Evolutionary conservation across 2,888 invertebrate species (phyloP).

Genomic region (Eueremaeus valkanovi): DNA sequence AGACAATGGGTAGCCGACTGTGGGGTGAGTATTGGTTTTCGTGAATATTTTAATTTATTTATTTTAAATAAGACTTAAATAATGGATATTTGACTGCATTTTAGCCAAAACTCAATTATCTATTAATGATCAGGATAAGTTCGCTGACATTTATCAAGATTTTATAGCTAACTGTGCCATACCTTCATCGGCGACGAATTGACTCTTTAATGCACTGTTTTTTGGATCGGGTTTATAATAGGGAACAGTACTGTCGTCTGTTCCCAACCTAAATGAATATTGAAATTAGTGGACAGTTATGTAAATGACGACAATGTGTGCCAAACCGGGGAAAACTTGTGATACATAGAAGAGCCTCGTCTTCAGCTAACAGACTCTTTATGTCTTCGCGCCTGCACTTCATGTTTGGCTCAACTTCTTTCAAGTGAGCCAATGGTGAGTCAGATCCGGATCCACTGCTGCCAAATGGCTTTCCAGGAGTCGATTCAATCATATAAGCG

Average conservation of each 20-base stretch:
- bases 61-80: no score
- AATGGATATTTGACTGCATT: no score
- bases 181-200: slow-evolving; percentile 86
- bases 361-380: slow-evolving; percentile 64
- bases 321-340: slow-evolving; percentile 88
- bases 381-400: slow-evolving; percentile 73
- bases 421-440: slow-evolving; percentile 65
- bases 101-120: no score
- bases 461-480: slow-evolving; percentile 83
- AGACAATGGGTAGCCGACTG: slow-evolving; percentile 76
- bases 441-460: slow-evolving; percentile 50
- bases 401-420: slow-evolving; percentile 98
- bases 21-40: neutral
- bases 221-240: slow-evolving; percentile 65
- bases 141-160: no score
- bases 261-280: slow-evolving; percentile 74
- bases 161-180: no score
- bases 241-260: slow-evolving; percentile 81
- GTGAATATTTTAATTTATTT: neutral
- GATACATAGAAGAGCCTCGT: slow-evolving; percentile 81
- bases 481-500: slow-evolving; percentile 98
- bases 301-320: slow-evolving; percentile 11
- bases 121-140: no score
- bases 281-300: no score
- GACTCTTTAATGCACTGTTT: slow-evolving; percentile 68